Conservation (phyloP, 1,140 invertebrate genomes). For the Drosophila auraria region DNA sequence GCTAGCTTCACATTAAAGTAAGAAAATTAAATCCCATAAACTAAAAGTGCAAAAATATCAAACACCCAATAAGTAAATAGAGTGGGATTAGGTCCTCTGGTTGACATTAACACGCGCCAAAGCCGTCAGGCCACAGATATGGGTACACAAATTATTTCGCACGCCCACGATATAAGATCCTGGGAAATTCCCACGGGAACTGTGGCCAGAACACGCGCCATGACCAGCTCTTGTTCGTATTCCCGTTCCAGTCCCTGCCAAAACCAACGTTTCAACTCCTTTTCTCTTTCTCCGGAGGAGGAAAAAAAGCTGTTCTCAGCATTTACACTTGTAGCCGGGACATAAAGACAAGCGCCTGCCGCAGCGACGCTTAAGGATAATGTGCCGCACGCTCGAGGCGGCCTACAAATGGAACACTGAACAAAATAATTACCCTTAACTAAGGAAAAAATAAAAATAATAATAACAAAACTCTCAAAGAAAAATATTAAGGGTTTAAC, state of each 20-base stretch:
- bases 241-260: slow-evolving; percentile 10
- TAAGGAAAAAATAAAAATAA: too few species aligned
- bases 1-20: too few species aligned
- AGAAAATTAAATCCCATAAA: too few species aligned
- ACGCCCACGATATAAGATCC: slow-evolving; percentile 61
- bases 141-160: slow-evolving; percentile 47
- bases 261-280: neutral
- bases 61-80: neutral
- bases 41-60: neutral
- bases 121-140: slow-evolving; percentile 13
- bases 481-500: neutral
- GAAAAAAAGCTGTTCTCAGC: slow-evolving; percentile 62
- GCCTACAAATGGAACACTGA: slow-evolving; percentile 37
- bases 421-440: neutral
- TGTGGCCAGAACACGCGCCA: slow-evolving; percentile 47
- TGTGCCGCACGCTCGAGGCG: slow-evolving; percentile 65
- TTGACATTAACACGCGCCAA: slow-evolving; percentile 25
- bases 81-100: neutral
- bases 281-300: neutral
- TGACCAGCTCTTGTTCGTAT: neutral
- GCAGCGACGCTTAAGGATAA: slow-evolving; percentile 75
- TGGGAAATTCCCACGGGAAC: slow-evolving; percentile 70
- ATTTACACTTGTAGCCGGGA: slow-evolving; percentile 66
- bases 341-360: slow-evolving; percentile 61
- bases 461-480: too few species aligned